Evolutionary conservation across 2,797 vertebrate species (phyloP), one percentile per base, ranked within the genome.

Genomic region (Mormyrops attenuatus): DNA sequence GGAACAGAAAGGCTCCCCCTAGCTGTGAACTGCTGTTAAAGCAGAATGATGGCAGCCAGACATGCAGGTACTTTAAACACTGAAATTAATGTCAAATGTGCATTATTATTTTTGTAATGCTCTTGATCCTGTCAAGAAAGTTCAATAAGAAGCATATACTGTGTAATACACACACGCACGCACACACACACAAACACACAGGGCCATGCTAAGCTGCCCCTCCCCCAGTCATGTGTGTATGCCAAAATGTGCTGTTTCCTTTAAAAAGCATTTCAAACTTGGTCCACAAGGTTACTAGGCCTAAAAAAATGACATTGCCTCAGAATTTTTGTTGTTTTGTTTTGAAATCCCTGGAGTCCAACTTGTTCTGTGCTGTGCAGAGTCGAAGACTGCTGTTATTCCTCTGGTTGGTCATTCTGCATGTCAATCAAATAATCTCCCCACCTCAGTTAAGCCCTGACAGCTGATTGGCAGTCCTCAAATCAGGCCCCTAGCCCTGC

Each of bases 381-480:
- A 91, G 91, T 92, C 89, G 91, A 91, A 92, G 91, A 88, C n/a
- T 26, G 82, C 41, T 50, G n/a, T 50, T 47, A 85, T 11, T 85
- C 22, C 41, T 85, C 80, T 22, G 20, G 7, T 50, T 85, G 34
- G 34, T n/a, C 55, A 53, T n/a, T 38, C 57, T 6, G 11, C 20
- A 30, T 87, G 17, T 41, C 30, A 22, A 7, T n/a, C 80, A 55
- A 47, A 47, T 0, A 17, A 34, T 63, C 55, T 22, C 17, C 85
- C 0, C 15, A 9, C 26, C 63, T 66, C 26, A 73, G 44, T 44
- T n/a, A 41, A 53, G 20, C 57, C 22, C 2, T 41, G 84, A 55
- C 20, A 73, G 47, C 44, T n/a, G 77, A n/a, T 5, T 34, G 55
- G 55, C 52, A 38, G 86, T 17, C 34, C 11, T n/a, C 55, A 53